These are phyloP conservation scores for Hoplodrina blanda DNA, from an alignment of 2,888 invertebrate genomes.

Conservation along the genomic window DNA sequence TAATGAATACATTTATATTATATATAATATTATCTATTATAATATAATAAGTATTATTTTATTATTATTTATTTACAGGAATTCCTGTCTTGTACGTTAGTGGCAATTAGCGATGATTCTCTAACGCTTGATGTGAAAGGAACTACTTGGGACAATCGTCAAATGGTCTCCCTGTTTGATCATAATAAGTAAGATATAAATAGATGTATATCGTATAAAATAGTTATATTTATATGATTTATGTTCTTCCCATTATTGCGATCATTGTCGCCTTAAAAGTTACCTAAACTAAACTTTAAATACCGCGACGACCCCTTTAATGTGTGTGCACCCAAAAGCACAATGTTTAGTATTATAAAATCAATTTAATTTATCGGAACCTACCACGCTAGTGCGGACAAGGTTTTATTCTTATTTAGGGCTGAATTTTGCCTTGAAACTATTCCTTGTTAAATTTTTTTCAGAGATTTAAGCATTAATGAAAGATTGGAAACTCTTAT, in stretches of 20 bases:
- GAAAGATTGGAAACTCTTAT: constrained; percentile 76
- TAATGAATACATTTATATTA: background rate
- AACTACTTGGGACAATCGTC: constrained; percentile 86
- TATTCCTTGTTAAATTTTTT: constrained; percentile 16
- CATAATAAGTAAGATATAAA: constrained; percentile 73
- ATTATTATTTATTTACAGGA: constrained; percentile 78
- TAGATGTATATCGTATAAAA: too few relatives aligned
- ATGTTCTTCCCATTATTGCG: too few relatives aligned
- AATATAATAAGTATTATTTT: too few relatives aligned
- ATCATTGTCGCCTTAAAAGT: too few relatives aligned
- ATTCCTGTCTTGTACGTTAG: constrained; percentile 73
- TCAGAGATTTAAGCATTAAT: constrained; percentile 76
- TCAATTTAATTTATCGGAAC: too few relatives aligned
- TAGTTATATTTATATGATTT: too few relatives aligned
- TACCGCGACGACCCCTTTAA: too few relatives aligned
- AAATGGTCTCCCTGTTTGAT: constrained; percentile 82
- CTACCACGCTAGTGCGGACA: too few relatives aligned
- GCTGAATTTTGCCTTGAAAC: background rate
- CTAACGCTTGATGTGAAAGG: constrained; percentile 79
- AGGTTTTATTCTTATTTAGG: background rate
- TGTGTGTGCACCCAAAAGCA: too few relatives aligned
- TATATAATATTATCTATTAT: too few relatives aligned
- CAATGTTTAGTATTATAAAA: too few relatives aligned
- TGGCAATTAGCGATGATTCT: constrained; percentile 78
- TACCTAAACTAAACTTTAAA: too few relatives aligned